Conservation (phyloP, 2,797 vertebrate genomes). For the Helostoma temminkii region DNA sequence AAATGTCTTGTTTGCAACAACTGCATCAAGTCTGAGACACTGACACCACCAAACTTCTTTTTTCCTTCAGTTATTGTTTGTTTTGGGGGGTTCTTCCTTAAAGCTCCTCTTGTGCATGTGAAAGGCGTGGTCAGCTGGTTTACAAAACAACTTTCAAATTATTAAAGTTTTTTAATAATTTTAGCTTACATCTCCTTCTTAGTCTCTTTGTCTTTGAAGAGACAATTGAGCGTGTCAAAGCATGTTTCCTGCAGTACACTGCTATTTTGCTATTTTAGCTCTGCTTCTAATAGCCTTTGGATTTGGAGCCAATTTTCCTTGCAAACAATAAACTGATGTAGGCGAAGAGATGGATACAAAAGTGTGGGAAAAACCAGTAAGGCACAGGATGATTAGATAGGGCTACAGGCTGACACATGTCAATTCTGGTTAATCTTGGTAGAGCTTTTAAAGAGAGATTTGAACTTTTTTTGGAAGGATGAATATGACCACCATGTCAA, state of each 20-base stretch:
- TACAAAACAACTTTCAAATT: too few relatives aligned
- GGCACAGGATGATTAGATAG: neutral
- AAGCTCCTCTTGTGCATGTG: too few relatives aligned
- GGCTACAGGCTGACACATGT: neutral
- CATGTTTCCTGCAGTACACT: conserved; percentile 7
- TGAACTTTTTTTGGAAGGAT: neutral
- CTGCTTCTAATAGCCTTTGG: conserved; percentile 11
- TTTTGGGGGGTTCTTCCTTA: too few relatives aligned
- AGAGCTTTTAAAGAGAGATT: neutral
- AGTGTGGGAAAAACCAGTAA: conserved; percentile 10
- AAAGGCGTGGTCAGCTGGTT: too few relatives aligned
- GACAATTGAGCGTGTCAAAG: conserved; percentile 17
- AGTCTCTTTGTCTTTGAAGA: neutral
- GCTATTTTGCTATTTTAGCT: conserved; percentile 24
- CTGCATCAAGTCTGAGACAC: too few relatives aligned
- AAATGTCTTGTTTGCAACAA: too few relatives aligned
- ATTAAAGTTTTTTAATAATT: too few relatives aligned
- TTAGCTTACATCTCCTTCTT: neutral
- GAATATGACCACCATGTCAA: neutral
- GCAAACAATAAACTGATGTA: conserved; percentile 18
- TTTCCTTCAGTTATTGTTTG: too few relatives aligned
- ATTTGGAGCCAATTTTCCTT: conserved; percentile 7
- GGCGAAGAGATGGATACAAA: conserved; percentile 4
- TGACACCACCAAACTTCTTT: too few relatives aligned
- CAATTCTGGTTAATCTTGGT: neutral